Evolutionary conservation across 2,888 invertebrate genomes (phyloP).

Genomic region (Conistra vaccinii): DNA sequence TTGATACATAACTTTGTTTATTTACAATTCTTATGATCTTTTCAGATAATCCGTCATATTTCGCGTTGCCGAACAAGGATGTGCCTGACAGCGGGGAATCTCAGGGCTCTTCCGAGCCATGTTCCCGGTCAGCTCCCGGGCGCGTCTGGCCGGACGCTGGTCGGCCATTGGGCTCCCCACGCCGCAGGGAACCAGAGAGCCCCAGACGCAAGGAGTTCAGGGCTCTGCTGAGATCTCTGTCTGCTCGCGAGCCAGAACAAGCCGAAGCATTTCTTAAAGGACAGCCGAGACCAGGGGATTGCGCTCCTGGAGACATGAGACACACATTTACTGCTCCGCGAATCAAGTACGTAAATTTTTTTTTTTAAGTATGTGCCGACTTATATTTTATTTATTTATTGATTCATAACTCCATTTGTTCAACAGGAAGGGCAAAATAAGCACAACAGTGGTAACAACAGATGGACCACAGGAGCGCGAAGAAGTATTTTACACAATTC

Average conservation of each 20-base stretch:
- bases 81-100: slow-evolving; percentile 79
- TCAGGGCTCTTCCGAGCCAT: slow-evolving; percentile 88
- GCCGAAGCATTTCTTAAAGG: slow-evolving; percentile 93
- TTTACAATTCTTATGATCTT: slow-evolving; percentile 70
- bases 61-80: slow-evolving; percentile 91
- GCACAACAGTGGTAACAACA: slow-evolving; percentile 81
- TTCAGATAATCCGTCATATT: slow-evolving; percentile 95
- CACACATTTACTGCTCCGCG: slow-evolving; percentile 87
- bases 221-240: slow-evolving; percentile 91
- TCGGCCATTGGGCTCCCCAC: slow-evolving; percentile 82
- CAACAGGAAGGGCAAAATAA: slow-evolving; percentile 86
- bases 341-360: slow-evolving; percentile 78
- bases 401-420: slow-evolving; percentile 8
- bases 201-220: slow-evolving; percentile 90
- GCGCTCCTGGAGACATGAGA: slow-evolving; percentile 90
- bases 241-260: slow-evolving; percentile 92
- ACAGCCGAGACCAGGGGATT: slow-evolving; percentile 93
- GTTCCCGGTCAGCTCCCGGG: slow-evolving; percentile 93
- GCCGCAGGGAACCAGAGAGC: slow-evolving; percentile 84
- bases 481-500: slow-evolving; percentile 91
- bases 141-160: slow-evolving; percentile 89
- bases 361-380: too few relatives aligned
- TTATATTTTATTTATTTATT: neutral
- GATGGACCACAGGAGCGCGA: slow-evolving; percentile 88
- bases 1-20: slow-evolving; percentile 14